phyloP scores from a whole-genome alignment of 2,888 invertebrate genomes.

The Coleophora flavipennella region DNA sequence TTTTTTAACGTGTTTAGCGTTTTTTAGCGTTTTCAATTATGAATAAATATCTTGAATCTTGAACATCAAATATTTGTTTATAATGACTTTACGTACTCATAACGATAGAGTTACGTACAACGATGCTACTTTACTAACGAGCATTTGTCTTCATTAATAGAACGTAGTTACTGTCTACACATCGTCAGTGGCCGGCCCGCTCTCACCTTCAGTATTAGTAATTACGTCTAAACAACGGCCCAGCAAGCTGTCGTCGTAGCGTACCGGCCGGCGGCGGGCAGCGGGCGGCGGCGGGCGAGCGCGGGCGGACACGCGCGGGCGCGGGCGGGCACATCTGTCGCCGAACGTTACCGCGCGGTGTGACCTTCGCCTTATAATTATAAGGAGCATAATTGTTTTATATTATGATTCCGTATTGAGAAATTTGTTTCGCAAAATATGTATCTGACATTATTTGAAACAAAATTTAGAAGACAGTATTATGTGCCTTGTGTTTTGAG shows the following conservation, averaged over 20 bases:
- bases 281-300: slow-evolving; percentile 32
- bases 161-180: too few relatives aligned
- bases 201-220: slow-evolving; percentile 44
- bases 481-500: too few relatives aligned
- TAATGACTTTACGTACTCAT: too few relatives aligned
- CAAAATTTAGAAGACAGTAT: too few relatives aligned
- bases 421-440: background rate
- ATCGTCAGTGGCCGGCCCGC: slow-evolving; percentile 14
- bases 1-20: too few relatives aligned
- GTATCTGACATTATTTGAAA: background rate
- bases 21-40: too few relatives aligned
- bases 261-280: slow-evolving; percentile 24
- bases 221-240: slow-evolving; percentile 50
- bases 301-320: slow-evolving; percentile 33
- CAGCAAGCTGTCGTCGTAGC: slow-evolving; percentile 45
- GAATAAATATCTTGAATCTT: too few relatives aligned
- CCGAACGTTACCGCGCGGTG: slow-evolving; percentile 14
- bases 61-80: too few relatives aligned
- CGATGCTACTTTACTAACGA: too few relatives aligned
- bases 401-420: background rate
- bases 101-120: too few relatives aligned
- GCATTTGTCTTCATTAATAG: too few relatives aligned
- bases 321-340: slow-evolving; percentile 55
- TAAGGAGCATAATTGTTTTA: too few relatives aligned
- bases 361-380: slow-evolving; percentile 26